Conservation (phyloP, 1,140 invertebrate genomes). For the Nasonia vitripennis region DNA sequence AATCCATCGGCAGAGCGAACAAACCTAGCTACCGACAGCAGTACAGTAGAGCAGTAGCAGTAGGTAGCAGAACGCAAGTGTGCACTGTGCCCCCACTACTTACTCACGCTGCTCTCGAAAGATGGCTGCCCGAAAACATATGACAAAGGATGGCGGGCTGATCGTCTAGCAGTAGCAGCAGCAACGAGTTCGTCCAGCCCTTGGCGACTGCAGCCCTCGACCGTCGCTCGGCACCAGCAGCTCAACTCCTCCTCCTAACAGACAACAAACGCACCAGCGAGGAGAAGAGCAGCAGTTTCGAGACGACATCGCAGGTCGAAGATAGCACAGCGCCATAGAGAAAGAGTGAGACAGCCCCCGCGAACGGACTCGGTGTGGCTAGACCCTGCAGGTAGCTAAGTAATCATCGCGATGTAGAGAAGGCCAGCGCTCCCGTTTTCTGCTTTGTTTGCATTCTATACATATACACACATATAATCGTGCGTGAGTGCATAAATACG, state of each 20-base stretch:
- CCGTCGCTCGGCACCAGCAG: conserved; percentile 25
- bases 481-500: neutral
- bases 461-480: neutral
- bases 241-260: conserved; percentile 19
- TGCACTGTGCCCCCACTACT: neutral
- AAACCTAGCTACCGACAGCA: too few relatives aligned
- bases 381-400: conserved; percentile 36
- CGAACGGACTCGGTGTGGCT: neutral
- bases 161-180: neutral
- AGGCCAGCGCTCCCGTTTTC: neutral
- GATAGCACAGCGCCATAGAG: too few relatives aligned
- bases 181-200: neutral
- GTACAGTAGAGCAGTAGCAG: too few relatives aligned
- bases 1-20: too few relatives aligned
- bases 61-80: neutral
- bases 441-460: neutral
- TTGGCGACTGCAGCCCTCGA: conserved; percentile 5
- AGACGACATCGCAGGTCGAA: too few relatives aligned
- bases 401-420: neutral
- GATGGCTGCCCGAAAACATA: conserved; percentile 72
- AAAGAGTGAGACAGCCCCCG: neutral
- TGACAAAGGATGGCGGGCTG: conserved; percentile 70
- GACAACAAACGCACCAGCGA: neutral
- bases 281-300: neutral
- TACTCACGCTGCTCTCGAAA: conserved; percentile 55